A percentile compares a stretch with the other conserved stretches of the same genome.
Conservation (phyloP, 1,140 invertebrate genomes). For the Scaptomyza graminum region DNA sequence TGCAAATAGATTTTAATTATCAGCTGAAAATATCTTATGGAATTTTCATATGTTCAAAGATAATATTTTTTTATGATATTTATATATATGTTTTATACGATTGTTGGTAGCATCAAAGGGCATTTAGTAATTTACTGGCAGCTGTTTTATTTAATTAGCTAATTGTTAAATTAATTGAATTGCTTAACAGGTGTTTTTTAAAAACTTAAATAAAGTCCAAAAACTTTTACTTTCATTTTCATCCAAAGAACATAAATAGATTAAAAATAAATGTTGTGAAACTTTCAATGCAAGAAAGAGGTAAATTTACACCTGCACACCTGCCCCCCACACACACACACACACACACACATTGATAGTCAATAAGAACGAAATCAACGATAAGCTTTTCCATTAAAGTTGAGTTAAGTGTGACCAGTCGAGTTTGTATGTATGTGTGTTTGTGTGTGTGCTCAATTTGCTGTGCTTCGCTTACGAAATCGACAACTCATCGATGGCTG, state of each 20-base stretch:
- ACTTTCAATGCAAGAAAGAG: too few species aligned
- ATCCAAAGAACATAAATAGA: too few species aligned
- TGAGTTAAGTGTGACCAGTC: neutral
- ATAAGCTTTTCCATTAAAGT: conserved; percentile 3
- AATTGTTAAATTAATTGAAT: conserved; percentile 20
- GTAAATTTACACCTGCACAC: neutral
- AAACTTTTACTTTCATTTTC: too few species aligned
- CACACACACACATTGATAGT: neutral
- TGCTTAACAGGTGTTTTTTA: conserved; percentile 31
- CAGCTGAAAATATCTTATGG: too few species aligned
- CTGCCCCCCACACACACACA: too few species aligned
- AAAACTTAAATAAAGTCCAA: neutral
- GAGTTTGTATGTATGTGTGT: neutral
- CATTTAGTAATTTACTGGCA: conserved; percentile 40
- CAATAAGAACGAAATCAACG: conserved; percentile 19
- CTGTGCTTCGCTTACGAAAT: conserved; percentile 34
- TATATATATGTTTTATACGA: too few species aligned
- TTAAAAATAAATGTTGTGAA: too few species aligned
- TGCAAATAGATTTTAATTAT: neutral
- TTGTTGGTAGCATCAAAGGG: neutral
- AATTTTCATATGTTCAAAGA: too few species aligned
- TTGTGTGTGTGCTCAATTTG: conserved; percentile 1
- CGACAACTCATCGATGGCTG: conserved; percentile 32
- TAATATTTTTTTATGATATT: too few species aligned
- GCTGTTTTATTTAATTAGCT: conserved; percentile 45